Conservation (phyloP, 2,113 vertebrate species). For the Erythrolamprus reginae region DNA sequence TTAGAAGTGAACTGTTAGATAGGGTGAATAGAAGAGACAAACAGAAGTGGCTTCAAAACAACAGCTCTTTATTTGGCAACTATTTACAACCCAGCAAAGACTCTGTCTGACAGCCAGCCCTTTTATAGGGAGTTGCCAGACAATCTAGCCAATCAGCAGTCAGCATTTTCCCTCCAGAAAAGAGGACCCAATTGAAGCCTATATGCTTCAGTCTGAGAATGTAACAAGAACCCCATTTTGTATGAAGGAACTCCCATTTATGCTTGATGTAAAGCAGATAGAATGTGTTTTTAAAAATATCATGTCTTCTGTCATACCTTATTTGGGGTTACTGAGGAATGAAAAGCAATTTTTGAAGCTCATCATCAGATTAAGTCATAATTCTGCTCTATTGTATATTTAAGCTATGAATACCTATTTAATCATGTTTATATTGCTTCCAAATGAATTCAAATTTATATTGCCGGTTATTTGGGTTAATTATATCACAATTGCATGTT, state of each 20-base stretch:
- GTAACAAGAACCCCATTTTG: not conserved
- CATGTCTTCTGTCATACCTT: not conserved
- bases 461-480: slow-evolving; percentile 1
- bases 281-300: not conserved
- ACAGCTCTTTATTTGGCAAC: too few species aligned
- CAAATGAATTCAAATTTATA: slow-evolving; percentile 5
- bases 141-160: too few species aligned
- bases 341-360: not conserved
- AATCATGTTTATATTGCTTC: slow-evolving; percentile 4
- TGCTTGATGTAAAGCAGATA: not conserved
- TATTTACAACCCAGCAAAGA: too few species aligned
- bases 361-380: not conserved
- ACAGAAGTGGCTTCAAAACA: too few species aligned
- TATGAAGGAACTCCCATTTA: not conserved
- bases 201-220: too few species aligned
- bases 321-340: not conserved
- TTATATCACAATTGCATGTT: not conserved
- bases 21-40: too few species aligned
- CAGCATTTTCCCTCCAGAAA: too few species aligned
- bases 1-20: too few species aligned
- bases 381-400: not conserved
- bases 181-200: too few species aligned
- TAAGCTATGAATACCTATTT: not conserved
- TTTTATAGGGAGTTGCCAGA: too few species aligned
- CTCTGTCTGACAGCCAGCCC: too few species aligned